A percentile compares a stretch with the other conserved stretches of the same genome.
Conservation (phyloP, 2,888 invertebrate species). For the Leptinotarsa juncta region DNA sequence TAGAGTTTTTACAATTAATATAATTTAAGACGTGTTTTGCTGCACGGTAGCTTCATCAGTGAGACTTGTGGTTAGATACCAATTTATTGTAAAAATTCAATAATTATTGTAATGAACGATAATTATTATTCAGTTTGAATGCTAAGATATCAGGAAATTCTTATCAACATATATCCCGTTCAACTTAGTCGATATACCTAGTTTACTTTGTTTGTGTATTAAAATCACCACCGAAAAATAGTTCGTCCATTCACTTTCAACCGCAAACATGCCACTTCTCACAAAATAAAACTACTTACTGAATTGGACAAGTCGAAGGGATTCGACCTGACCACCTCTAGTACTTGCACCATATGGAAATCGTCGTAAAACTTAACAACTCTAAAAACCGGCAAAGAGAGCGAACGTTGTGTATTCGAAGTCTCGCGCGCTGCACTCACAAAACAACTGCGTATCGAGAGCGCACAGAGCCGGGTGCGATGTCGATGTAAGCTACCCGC, state of each 20-base stretch:
- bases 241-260: neutral
- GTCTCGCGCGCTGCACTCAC: constrained; percentile 33
- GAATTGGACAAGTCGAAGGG: constrained; percentile 80
- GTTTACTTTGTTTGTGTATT: too few relatives aligned
- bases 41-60: too few relatives aligned
- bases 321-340: constrained; percentile 83
- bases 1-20: too few relatives aligned
- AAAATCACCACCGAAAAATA: neutral
- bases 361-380: constrained; percentile 27
- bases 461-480: constrained; percentile 31
- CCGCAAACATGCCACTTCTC: constrained; percentile 11
- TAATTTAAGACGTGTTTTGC: too few relatives aligned
- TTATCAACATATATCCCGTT: too few relatives aligned
- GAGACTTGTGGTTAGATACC: too few relatives aligned
- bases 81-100: too few relatives aligned
- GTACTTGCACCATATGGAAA: constrained; percentile 83
- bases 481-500: constrained; percentile 43
- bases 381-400: constrained; percentile 35
- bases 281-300: constrained; percentile 71
- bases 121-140: too few relatives aligned
- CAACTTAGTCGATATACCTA: too few relatives aligned
- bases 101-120: too few relatives aligned
- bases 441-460: constrained; percentile 37
- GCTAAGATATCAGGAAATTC: too few relatives aligned
- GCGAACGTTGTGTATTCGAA: constrained; percentile 16